Evolutionary conservation across 2,113 vertebrate species (phyloP).

Genomic region (Leucopternis melanops): DNA sequence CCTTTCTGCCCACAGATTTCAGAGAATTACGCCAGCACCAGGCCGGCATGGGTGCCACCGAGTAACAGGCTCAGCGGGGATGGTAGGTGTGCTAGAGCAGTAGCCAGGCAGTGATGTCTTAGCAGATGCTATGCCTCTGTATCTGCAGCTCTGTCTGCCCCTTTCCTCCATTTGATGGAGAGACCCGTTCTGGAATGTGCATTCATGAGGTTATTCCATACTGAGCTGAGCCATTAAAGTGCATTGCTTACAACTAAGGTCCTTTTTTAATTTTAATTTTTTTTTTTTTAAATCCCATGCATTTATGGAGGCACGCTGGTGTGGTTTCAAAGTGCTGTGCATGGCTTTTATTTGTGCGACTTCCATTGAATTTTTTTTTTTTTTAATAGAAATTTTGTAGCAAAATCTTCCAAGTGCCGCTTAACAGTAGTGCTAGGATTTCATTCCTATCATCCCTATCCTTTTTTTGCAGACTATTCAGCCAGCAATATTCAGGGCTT

Average conservation of each 20-base stretch:
- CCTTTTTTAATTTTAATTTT: neutral
- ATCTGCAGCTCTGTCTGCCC: neutral
- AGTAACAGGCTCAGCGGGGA: neutral
- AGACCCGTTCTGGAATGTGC: neutral
- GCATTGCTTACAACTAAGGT: neutral
- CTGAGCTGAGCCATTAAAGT: neutral
- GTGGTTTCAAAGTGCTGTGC: neutral
- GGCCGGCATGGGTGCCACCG: too few relatives aligned
- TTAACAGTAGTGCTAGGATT: neutral
- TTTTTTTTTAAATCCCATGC: neutral
- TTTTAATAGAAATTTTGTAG: neutral
- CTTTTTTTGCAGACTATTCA: neutral
- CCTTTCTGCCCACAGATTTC: neutral
- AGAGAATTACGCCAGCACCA: rapidly evolving
- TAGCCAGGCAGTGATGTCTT: neutral
- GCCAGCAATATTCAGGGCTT: conserved; percentile 17
- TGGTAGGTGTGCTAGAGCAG: neutral
- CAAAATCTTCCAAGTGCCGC: neutral
- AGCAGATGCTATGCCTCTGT: neutral
- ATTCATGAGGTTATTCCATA: neutral
- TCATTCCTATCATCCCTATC: neutral
- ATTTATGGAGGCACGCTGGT: neutral
- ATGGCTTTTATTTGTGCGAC: neutral
- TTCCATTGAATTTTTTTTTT: neutral
- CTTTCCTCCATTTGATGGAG: neutral